Base-by-base conservation (phyloP, 2,113 vertebrate species). In the Rutilus rutilus region DNA sequence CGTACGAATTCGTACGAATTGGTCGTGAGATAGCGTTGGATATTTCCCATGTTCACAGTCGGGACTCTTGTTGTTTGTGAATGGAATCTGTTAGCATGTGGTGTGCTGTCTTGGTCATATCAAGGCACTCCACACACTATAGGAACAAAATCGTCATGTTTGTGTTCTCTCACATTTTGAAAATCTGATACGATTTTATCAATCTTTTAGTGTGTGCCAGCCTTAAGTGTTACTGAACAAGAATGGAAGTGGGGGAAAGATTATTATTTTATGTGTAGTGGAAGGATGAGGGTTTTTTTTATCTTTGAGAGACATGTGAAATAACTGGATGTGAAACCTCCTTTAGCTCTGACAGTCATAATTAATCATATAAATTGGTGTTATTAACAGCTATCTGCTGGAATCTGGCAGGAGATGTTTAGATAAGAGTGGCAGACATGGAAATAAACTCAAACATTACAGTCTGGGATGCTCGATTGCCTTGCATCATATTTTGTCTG, bases 401-500 rank as follows among this genome's bases (percentile, higher is more conserved):
- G 59, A 73, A 76, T 78, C 69, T 71, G 23, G 42, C 30, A 87
- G 78, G 62, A 45, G 65, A 71, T 86, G 77, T 15, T 65, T 30
- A 62, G 65, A 78, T 78, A 81, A 82, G 57, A 82, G 59, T 11
- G 67, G 27, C 23, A 77, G 85, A 65, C 85, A 73, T 50, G 47
- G 45, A 82, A 82, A 83, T 78, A 78, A 83, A 79, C 17, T 78
- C 62, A 47, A 47, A 62, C 64, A 82, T 64, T 77, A 71, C 76
- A 59, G 57, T 78, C 79, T 82, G 64, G 76, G 64, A 60, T 79
- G 69, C 9, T 52, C 4, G 15, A 42, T 71, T 73, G 85, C 54
- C 45, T 76, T 65, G 79, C 78, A 82, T 64, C 71, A 76, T 64
- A 82, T 82, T 86, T 82, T 82, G 78, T 62, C 69, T 83, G 65